Base-by-base conservation (phyloP, 2,113 vertebrate species). In the Calcarius ornatus region DNA sequence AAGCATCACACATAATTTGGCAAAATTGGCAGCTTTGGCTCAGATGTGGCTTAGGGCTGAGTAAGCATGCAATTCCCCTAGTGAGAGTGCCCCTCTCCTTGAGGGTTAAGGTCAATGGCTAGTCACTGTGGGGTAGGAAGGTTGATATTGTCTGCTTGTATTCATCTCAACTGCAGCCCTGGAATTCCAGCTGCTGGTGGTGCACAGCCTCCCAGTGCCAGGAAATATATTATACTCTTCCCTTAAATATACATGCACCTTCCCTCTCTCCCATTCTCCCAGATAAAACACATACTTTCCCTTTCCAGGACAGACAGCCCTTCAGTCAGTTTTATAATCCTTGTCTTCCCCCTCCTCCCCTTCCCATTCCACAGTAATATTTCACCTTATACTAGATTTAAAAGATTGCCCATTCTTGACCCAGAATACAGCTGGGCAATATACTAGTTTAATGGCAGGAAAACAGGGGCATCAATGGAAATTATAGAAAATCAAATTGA, bases 401-500 rank as follows among this genome's bases (percentile, higher is more conserved):
- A 96, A 96, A 95, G 94, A 94, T 96, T 94, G 94, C 65, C 91
- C 83, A 95, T 89, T 96, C 95, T 97, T 96, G 95, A 97, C 94
- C 90, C 68, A 97, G 90, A 95, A 97, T 96, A 95, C 94, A 92
- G 94, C 94, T 87, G 88, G 88, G 94, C 95, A 91, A 94, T 96
- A 96, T 92, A 95, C 92, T 87, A 94, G 90, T 96, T 96, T 96
- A 96, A 96, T 94, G 69, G 81, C 92, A 96, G 83, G 92, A 96
- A 96, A 96, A 94, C 96, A 94, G 91, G 91, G 88, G 88, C 94
- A 96, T 96, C 95, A 96, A 93, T 96, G 95, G 94, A 97, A 96
- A 97, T 96, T 95, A 97, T 73, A 95, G 95, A 96, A 96, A 97
- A 96, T 96, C 95, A 96, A 94, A 96, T 95, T 96, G 95, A 97